phyloP scores from a whole-genome alignment of 1,140 invertebrate genomes.

The Papilio dardanus region DNA sequence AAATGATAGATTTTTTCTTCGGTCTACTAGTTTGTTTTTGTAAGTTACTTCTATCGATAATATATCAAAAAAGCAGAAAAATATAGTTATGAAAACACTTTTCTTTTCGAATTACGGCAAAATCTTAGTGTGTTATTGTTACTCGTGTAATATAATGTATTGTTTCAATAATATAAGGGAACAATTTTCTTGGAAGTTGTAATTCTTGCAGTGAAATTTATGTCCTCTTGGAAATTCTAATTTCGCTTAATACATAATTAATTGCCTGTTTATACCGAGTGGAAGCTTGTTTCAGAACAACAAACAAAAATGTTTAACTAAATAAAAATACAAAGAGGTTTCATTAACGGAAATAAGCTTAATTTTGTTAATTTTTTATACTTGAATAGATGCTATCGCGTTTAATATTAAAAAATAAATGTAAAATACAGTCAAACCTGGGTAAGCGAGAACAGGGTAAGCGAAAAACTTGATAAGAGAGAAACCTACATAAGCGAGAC shows the following conservation, averaged over 20 bases:
- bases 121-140: not conserved
- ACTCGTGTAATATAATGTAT: not conserved
- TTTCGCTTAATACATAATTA: slow-evolving; percentile 25
- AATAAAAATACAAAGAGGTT: slow-evolving; percentile 6
- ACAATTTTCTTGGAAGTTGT: not conserved
- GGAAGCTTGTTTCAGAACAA: slow-evolving; percentile 19
- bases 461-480: too few relatives aligned
- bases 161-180: slow-evolving; percentile 2
- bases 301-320: slow-evolving; percentile 21
- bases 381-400: too few relatives aligned
- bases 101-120: not conserved
- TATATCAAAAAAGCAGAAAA: too few relatives aligned
- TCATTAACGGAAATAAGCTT: slow-evolving; percentile 3
- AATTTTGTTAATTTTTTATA: too few relatives aligned
- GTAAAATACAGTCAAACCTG: too few relatives aligned
- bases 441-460: too few relatives aligned
- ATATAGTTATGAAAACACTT: not conserved
- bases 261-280: slow-evolving; percentile 19
- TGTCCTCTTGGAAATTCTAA: slow-evolving; percentile 19
- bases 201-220: not conserved
- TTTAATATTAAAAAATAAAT: too few relatives aligned
- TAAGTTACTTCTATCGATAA: not conserved
- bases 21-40: too few relatives aligned
- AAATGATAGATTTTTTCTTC: not conserved
- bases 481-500: too few relatives aligned